phyloP scores from a whole-genome alignment of 2,797 vertebrate genomes.

The Crypturellus tataupa region DNA sequence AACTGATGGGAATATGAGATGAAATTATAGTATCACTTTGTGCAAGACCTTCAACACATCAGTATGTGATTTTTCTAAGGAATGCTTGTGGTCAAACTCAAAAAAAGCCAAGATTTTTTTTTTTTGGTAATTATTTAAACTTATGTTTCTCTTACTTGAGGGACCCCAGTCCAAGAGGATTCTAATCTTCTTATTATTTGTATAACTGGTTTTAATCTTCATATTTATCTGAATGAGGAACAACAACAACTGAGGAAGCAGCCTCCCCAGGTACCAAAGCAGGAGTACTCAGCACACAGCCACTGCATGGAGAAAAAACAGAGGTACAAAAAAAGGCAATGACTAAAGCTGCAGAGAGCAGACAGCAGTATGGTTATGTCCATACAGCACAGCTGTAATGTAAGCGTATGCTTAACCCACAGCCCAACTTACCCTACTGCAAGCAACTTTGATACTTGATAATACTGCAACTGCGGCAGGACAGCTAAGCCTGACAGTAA shows the following conservation, averaged over 20 bases:
- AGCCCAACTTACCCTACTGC: neutral
- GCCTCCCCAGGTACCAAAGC: neutral
- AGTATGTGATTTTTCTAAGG: neutral
- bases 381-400: neutral
- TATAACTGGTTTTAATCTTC: neutral
- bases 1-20: neutral
- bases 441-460: neutral
- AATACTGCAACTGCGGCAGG: rapidly evolving
- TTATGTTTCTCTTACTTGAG: neutral
- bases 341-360: neutral
- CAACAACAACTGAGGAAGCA: neutral
- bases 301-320: rapidly evolving
- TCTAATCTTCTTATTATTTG: neutral
- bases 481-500: neutral
- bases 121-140: neutral
- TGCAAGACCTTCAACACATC: neutral
- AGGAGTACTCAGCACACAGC: neutral
- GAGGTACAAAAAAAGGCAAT: neutral
- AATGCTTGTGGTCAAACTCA: neutral
- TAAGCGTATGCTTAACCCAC: neutral
- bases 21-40: neutral
- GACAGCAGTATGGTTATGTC: neutral
- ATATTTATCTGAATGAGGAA: neutral
- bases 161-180: neutral
- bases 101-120: neutral